Conservation (phyloP, 2,888 invertebrate genomes). For the Chironomus riparius region DNA sequence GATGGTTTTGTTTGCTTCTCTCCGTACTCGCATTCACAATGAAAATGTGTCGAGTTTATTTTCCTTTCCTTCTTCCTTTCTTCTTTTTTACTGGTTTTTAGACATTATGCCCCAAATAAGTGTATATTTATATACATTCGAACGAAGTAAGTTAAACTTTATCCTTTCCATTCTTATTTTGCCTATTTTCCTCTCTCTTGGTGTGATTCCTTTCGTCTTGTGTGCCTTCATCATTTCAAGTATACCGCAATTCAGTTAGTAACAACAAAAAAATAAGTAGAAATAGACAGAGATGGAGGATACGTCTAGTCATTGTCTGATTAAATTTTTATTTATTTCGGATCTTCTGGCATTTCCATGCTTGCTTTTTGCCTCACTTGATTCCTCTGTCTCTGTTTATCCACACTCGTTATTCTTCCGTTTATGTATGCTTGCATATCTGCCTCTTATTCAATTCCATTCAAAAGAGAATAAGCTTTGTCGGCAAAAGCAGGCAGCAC, state of each 20-base stretch:
- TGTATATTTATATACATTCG: too few relatives aligned
- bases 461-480: neutral
- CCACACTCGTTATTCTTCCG: neutral
- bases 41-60: too few relatives aligned
- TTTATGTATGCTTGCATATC: neutral
- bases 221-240: neutral
- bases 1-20: too few relatives aligned
- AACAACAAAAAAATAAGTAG: neutral
- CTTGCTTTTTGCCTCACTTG: neutral
- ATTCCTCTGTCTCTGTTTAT: neutral
- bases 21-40: too few relatives aligned
- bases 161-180: too few relatives aligned
- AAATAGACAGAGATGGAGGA: neutral
- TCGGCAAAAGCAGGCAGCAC: neutral
- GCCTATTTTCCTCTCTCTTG: neutral
- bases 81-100: too few relatives aligned
- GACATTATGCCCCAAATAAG: too few relatives aligned
- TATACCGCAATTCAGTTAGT: neutral
- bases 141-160: too few relatives aligned
- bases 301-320: constrained; percentile 26
- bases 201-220: neutral
- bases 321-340: constrained; percentile 24
- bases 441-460: neutral
- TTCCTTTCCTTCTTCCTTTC: too few relatives aligned
- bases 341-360: neutral